These are phyloP conservation scores for Bombus superbus DNA, from an alignment of 1,140 invertebrate species.

Conservation along the genomic window DNA sequence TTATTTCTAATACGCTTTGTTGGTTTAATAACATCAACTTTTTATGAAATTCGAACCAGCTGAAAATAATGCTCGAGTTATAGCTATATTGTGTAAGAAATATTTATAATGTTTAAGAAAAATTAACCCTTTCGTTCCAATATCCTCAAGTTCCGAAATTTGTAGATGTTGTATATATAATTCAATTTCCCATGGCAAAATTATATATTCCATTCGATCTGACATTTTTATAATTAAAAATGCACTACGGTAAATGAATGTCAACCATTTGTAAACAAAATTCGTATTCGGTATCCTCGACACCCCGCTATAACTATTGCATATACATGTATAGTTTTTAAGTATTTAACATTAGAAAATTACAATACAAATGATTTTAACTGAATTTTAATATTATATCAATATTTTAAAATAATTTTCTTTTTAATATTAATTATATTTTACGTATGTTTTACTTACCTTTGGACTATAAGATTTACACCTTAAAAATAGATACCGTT, in stretches of 20 bases:
- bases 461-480: neutral
- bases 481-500: neutral
- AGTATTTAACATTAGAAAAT: neutral
- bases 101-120: slow-evolving; percentile 11
- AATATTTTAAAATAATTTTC: neutral
- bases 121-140: slow-evolving; percentile 82
- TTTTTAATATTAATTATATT: neutral
- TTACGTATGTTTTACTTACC: neutral
- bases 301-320: neutral
- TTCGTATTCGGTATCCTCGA: slow-evolving; percentile 10
- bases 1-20: slow-evolving; percentile 89
- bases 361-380: neutral
- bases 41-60: slow-evolving; percentile 91
- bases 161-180: slow-evolving; percentile 82
- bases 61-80: slow-evolving; percentile 68
- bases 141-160: slow-evolving; percentile 77
- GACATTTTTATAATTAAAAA: slow-evolving; percentile 67
- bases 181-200: slow-evolving; percentile 82
- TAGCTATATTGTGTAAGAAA: neutral
- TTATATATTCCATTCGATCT: slow-evolving; percentile 76
- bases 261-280: slow-evolving; percentile 79
- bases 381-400: neutral
- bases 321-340: neutral
- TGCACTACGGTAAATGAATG: slow-evolving; percentile 1
- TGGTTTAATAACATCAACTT: slow-evolving; percentile 90